Base-by-base conservation (phyloP, 2,113 vertebrate species). In the Mola mola region DNA sequence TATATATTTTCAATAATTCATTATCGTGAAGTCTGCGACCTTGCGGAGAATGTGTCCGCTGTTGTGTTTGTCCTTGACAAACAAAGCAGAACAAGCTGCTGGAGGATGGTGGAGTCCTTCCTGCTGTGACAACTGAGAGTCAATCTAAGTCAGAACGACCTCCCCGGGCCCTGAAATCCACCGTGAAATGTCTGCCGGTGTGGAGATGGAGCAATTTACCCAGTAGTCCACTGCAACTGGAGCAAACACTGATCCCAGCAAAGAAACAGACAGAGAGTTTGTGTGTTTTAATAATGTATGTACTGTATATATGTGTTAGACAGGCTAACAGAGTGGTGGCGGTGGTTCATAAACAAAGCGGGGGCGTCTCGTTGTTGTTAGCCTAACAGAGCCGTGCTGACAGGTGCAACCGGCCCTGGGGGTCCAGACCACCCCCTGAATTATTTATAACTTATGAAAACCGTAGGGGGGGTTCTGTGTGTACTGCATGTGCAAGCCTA, bases 361-460 rank as follows among this genome's bases (percentile, higher is more conserved):
- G 15, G n/a, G 31, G 25, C 21, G 31, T 38, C 62, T 58, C 31
- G 5, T 24, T 47, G 61, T 20, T 46, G 52, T 66, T 69, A 51
- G 74, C 24, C 44, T 76, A 84, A 79, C 79, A 69, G 76, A 64
- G 56, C 37, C 40, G 44, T 41, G 47, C 43, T 57, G 67, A 72
- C 48, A 53, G 77, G 59, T 5, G 17, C 48, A 25, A 31, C 21
- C 13, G 60, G 59, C 59, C 49, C 9, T 0, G 51, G 38, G 50
- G 43, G 29, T 20, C 28, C 12, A 2, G 1, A 15, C 41, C 63
- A 38, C 28, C 3, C 5, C 34, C 64, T 78, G 73, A 80, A 80
- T 82, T 63, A 85, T 85, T 78, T 72, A 82, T 78, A 50, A 36
- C 36, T 53, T 64, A 85, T 78, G 69, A 75, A 62, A 66, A 3